Base-by-base conservation (phyloP, 2,888 invertebrate genomes). In the Pyrocoelia pectoralis region DNA sequence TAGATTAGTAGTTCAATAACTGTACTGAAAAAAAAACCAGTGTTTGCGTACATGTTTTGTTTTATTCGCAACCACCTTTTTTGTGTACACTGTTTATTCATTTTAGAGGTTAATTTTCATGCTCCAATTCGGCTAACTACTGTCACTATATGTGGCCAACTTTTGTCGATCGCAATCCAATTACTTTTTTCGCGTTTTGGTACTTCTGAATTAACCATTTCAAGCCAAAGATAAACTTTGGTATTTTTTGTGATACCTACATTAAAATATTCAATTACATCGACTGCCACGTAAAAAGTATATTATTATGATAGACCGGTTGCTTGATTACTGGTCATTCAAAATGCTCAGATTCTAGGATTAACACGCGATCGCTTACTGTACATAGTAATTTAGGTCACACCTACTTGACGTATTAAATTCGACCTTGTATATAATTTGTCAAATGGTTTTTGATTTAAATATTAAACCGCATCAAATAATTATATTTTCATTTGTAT, bases 241-340 rank as follows among this genome's bases (percentile, higher is more conserved):
- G 56, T 10, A 28, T 19, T 57, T 64, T 56, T 50, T 68, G 62
- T 66, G 56, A 65, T 62, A n/a, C n/a, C n/a, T n/a, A n/a, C n/a
- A 68, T 68, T 68, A 59, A 68, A 68, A 68, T 68, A 68, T 68
- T 68, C 68, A 68, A 68, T 68, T 68, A 68, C 65, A 52, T 51
- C 53, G 57, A 51, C 62, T 61, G 58, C 62, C 60, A 62, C 60
- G 65, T 66, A 66, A 63, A n/a, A 62, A 68, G 57, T 57, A 46
- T 65, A 58, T 61, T 61, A 67, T 67, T 61, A 67, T 67, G 65
- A 67, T 41, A 59, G 61, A 46, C 61, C 60, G 61, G 61, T 56
- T 56, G 57, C 54, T 57, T 62, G 66, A 66, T 66, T 66, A 62
- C 61, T 53, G 65, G 56, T 54, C 55, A 55, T 60, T 66, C 57